Conservation (phyloP, 2,113 vertebrate genomes). For the Phasianus colchicus region DNA sequence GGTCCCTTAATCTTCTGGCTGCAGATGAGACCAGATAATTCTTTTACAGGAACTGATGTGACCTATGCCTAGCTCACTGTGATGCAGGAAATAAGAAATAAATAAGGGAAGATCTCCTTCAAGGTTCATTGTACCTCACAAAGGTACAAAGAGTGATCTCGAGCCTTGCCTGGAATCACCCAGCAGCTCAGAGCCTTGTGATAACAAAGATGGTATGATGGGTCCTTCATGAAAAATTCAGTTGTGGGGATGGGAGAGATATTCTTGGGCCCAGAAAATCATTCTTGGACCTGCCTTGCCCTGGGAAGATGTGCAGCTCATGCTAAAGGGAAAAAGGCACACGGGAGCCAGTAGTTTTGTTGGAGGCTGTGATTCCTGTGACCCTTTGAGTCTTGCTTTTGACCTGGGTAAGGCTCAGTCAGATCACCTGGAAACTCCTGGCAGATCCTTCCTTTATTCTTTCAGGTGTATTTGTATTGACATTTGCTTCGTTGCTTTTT, state of each 20-base stretch:
- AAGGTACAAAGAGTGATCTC: not conserved
- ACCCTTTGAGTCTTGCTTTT: not conserved
- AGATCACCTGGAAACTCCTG: not conserved
- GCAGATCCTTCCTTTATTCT: not conserved
- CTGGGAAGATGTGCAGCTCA: accelerated
- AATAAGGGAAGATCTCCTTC: not conserved
- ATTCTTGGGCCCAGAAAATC: not conserved
- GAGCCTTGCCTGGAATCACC: not conserved
- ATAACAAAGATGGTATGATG: not conserved
- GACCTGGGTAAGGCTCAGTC: not conserved
- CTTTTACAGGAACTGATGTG: not conserved
- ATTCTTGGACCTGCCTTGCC: not conserved
- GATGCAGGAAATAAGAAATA: not conserved
- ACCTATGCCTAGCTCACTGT: not conserved
- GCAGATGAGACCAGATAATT: not conserved
- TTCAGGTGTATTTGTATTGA: not conserved
- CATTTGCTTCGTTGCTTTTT: not conserved
- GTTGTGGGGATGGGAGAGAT: not conserved
- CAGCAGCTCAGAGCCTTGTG: not conserved
- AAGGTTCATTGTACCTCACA: not conserved
- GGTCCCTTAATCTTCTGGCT: not conserved
- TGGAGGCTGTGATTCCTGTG: not conserved
- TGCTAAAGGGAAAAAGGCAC: not conserved
- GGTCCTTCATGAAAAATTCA: not conserved
- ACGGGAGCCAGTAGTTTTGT: not conserved